A percentile compares a stretch with the other conserved stretches of the same genome.
phyloP scores from a whole-genome alignment of 2,888 invertebrate genomes.

The Oligia fasciuncula region DNA sequence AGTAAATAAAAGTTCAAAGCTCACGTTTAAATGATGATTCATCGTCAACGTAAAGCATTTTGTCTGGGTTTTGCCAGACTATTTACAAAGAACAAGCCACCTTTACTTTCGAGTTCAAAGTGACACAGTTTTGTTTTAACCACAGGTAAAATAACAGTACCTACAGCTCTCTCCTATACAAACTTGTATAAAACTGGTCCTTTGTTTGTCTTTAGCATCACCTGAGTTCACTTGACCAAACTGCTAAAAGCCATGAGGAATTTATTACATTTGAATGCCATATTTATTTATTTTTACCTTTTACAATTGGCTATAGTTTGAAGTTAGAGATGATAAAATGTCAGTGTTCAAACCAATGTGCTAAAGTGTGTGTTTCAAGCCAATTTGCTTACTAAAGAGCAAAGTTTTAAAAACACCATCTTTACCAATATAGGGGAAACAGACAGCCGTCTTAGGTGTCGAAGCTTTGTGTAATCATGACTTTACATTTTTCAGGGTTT shows the following conservation, averaged over 20 bases:
- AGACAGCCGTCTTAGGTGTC: too few species aligned
- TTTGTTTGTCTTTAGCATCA: constrained; percentile 20
- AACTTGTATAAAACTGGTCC: constrained; percentile 24
- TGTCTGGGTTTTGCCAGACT: neutral
- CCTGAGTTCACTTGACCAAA: too few species aligned
- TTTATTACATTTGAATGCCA: neutral
- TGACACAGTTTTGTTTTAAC: constrained; percentile 7
- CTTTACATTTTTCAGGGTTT: too few species aligned
- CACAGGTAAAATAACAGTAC: constrained; percentile 11
- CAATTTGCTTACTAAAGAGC: neutral
- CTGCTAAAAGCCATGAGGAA: neutral
- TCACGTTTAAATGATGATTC: neutral
- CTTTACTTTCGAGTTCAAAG: neutral
- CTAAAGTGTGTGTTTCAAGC: too few species aligned
- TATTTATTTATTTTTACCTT: neutral
- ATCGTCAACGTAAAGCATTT: neutral
- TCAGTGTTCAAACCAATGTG: too few species aligned
- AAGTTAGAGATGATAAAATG: neutral
- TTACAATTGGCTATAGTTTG: neutral
- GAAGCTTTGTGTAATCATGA: too few species aligned
- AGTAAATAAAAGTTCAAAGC: neutral
- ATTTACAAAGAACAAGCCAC: neutral
- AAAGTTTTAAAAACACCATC: neutral
- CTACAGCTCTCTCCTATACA: constrained; percentile 13
- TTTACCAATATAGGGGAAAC: neutral